phyloP scores from a whole-genome alignment of 2,113 vertebrate species.

The Pelodiscus sinensis region DNA sequence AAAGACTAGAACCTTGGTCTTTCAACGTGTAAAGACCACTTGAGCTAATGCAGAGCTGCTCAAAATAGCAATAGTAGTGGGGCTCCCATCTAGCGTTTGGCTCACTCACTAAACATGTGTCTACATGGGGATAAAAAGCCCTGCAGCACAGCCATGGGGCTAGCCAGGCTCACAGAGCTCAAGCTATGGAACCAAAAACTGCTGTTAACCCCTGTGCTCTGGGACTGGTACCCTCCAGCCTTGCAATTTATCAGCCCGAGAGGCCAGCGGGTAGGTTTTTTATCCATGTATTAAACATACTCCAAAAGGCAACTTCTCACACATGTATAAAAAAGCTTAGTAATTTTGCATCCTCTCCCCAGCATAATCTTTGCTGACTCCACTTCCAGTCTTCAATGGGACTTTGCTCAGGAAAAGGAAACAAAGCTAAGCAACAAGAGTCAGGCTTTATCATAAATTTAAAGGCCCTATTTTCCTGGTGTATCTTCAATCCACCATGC shows the following conservation, averaged over 20 bases:
- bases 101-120: fast-evolving
- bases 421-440: neutral
- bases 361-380: fast-evolving
- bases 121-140: neutral
- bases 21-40: neutral
- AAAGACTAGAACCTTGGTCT: neutral
- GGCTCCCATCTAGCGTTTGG: neutral
- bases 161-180: neutral
- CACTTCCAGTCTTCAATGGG: neutral
- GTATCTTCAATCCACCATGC: neutral
- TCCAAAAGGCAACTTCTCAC: neutral
- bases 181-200: neutral
- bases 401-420: neutral
- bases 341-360: neutral
- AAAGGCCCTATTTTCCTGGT: neutral
- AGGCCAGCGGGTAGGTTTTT: neutral
- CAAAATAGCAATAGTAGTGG: fast-evolving
- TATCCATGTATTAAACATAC: neutral
- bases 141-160: neutral
- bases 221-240: neutral
- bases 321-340: neutral
- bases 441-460: neutral
- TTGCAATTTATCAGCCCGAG: neutral
- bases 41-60: neutral
- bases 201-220: neutral